phyloP scores from a whole-genome alignment of 2,797 vertebrate genomes.

The Hypotaenidia okinawae region DNA sequence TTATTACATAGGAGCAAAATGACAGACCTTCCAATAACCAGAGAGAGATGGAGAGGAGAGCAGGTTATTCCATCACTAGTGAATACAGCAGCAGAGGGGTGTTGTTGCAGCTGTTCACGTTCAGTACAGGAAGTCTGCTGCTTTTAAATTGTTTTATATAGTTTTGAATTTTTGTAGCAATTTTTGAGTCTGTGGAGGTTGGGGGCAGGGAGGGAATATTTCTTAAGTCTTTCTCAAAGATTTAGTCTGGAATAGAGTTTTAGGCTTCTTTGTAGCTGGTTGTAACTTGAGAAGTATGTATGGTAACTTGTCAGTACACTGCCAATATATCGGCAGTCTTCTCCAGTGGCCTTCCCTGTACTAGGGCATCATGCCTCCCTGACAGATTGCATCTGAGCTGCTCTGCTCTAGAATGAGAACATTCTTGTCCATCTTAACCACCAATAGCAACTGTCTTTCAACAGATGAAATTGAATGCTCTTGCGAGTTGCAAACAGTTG shows the following conservation, averaged over 20 bases:
- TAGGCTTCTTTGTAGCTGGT: not conserved
- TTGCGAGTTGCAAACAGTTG: not conserved
- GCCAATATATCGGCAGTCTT: not conserved
- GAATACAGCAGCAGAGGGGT: not conserved
- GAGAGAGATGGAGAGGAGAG: not conserved
- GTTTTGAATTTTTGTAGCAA: not conserved
- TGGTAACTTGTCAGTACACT: not conserved
- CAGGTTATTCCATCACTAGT: not conserved
- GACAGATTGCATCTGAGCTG: not conserved
- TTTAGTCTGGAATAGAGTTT: not conserved
- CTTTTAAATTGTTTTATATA: not conserved
- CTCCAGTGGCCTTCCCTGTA: not conserved
- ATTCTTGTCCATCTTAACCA: not conserved
- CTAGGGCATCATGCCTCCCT: not conserved
- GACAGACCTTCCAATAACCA: not conserved
- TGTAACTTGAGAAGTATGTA: not conserved
- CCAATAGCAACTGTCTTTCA: not conserved
- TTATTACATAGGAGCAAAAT: not conserved
- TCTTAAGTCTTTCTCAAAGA: not conserved
- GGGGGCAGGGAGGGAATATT: no score
- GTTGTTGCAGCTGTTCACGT: not conserved
- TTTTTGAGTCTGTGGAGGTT: not conserved
- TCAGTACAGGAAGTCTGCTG: not conserved
- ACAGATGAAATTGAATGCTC: not conserved
- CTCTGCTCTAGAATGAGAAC: not conserved